Evolutionary conservation across 2,888 invertebrate genomes (phyloP), one percentile per base, ranked within the genome.

Genomic region (Sinhomidia bicolor): DNA sequence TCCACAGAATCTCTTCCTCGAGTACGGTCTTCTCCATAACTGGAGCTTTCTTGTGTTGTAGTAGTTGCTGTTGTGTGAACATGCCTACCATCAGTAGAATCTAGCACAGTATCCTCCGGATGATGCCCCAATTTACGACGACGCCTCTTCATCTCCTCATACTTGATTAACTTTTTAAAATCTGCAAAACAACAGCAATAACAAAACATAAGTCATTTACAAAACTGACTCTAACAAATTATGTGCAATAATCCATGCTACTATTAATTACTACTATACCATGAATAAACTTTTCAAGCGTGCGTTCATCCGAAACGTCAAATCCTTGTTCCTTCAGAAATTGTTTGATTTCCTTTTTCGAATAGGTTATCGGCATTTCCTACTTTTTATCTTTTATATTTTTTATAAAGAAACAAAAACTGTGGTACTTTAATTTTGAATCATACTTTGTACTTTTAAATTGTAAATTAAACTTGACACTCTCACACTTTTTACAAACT

Each of bases 351-450:
- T 92, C 90, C n/a, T 88, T 90, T 20, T 89, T 89, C 2, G 90
- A 91, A 47, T 89, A 91, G 9, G 88, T 65, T 10, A 92, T 62
- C 7, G 92, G 91, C 92, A 92, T 92, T 81, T 62, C 44, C 29
- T n/a, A 29, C 32, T 14, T 23, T 20, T 23, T 12, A 12, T 47
- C 32, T 0, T 36, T 17, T 68, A 20, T 36, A 36, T 36, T 29
- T 3, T 14, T 1, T 10, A 26, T 57, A 6, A 60, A 7, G 7
- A 9, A n/a, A n/a, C n/a, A n/a, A n/a, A n/a, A n/a, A n/a, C n/a
- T n/a, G n/a, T n/a, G n/a, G n/a, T n/a, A n/a, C n/a, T n/a, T n/a
- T n/a, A n/a, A n/a, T n/a, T n/a, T n/a, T n/a, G n/a, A n/a, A n/a
- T n/a, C n/a, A n/a, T n/a, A n/a, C n/a, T n/a, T n/a, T n/a, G n/a